Base-by-base conservation (phyloP, 2,888 invertebrate genomes). In the Eilema sororculum region DNA sequence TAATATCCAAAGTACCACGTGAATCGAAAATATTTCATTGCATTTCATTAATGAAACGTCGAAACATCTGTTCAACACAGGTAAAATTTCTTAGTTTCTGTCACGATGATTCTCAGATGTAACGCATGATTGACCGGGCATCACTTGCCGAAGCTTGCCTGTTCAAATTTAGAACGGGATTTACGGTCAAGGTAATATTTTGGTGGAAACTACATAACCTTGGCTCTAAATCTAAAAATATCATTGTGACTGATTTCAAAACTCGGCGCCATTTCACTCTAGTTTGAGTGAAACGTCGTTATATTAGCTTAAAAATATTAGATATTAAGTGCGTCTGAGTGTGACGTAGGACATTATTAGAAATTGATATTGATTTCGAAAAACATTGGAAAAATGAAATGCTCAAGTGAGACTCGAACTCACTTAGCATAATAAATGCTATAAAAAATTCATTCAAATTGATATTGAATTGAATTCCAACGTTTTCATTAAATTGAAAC, bases 191-290 rank as follows among this genome's bases (percentile, higher is more conserved):
- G n/a, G 52, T 52, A 52, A 52, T n/a, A 52, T 52, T 52, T 52
- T 69, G 67, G 63, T 65, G 28, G 65, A 62, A 24, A 63, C 71
- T 58, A 4, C 24, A 13, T 58, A 25, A 41, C 20, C n/a, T 52
- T 52, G n/a, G 52, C n/a, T n/a, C 3, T 52, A 52, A 46, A 52
- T 52, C n/a, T 52, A 52, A 52, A 9, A 52, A 52, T 52, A 52
- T 52, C 52, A 52, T 52, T n/a, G 52, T 52, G 52, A 52, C 52
- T n/a, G n/a, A 52, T 52, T 52, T 52, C 9, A 52, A 52, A 52
- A 16, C 41, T 13, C 4, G 13, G 5, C 20, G 8, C 46, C 20
- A 20, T 46, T 46, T 46, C 46, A 46, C 6, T 20, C 20, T 46
- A 46, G 20, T 46, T 20, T 46, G 20, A 46, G 20, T 52, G 52